Evolutionary conservation across 2,797 vertebrate species (phyloP).

Genomic region (Neomorphus geoffroyi): DNA sequence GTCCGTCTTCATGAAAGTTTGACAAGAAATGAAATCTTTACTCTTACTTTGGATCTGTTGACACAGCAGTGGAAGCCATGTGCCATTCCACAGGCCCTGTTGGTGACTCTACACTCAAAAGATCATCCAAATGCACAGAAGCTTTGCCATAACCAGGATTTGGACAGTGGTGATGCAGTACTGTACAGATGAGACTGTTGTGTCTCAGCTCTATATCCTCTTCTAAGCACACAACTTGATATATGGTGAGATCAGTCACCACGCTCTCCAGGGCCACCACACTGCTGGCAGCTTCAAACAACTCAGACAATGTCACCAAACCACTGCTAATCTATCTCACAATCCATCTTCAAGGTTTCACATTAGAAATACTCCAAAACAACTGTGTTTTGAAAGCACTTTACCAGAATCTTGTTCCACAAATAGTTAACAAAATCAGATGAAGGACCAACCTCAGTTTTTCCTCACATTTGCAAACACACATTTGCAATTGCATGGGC

Average conservation of each 20-base stretch:
- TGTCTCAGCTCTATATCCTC: not conserved
- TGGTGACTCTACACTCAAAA: not conserved
- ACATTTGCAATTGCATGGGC: not conserved
- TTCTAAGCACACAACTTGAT: not conserved
- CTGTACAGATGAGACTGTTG: not conserved
- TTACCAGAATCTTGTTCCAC: not conserved
- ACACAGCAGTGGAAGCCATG: not conserved
- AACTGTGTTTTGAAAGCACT: not conserved
- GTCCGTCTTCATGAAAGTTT: not conserved
- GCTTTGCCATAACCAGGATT: not conserved
- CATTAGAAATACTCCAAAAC: not conserved
- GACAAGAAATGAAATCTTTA: not conserved
- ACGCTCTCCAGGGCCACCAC: not conserved
- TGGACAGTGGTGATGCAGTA: not conserved
- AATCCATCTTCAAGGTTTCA: not conserved
- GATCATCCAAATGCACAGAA: not conserved
- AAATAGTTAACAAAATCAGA: not conserved
- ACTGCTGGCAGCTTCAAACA: not conserved
- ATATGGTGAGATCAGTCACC: not conserved
- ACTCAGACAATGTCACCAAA: not conserved
- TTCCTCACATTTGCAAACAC: not conserved
- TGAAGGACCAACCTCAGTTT: not conserved
- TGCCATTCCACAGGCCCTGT: not conserved
- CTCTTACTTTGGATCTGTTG: not conserved
- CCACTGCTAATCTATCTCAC: not conserved